Percentiles rank a stretch among this genome's conserved stretches.
phyloP scores from a whole-genome alignment of 2,113 vertebrate genomes.

The Corythaeola cristata region DNA sequence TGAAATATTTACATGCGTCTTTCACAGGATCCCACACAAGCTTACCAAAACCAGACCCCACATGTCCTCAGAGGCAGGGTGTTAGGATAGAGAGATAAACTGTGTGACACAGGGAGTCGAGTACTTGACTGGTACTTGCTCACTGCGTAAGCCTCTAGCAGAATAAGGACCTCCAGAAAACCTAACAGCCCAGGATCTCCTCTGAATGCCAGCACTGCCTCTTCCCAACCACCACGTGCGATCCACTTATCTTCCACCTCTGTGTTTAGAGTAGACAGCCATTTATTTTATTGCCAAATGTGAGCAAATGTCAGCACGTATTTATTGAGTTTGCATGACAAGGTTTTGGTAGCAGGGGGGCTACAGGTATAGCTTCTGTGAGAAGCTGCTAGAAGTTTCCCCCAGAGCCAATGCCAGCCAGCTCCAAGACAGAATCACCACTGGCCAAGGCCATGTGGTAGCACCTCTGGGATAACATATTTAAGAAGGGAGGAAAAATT shows the following conservation, averaged over 20 bases:
- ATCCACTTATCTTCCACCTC: background rate
- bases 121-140: background rate
- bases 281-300: background rate
- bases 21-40: background rate
- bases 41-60: background rate
- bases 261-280: background rate
- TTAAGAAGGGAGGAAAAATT: too few species aligned
- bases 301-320: background rate
- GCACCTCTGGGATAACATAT: too few species aligned
- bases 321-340: too few species aligned
- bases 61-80: background rate
- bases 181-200: background rate
- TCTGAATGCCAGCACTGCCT: background rate
- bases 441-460: too few species aligned
- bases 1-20: background rate
- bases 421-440: too few species aligned
- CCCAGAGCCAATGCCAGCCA: too few species aligned
- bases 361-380: too few species aligned
- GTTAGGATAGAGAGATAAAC: background rate
- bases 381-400: too few species aligned
- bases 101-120: background rate
- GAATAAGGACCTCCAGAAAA: background rate
- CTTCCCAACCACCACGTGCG: background rate
- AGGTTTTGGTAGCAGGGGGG: too few species aligned
- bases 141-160: rapidly evolving